These are phyloP conservation scores for Acanthis flammea DNA, from an alignment of 2,797 vertebrate species.

Conservation along the genomic window DNA sequence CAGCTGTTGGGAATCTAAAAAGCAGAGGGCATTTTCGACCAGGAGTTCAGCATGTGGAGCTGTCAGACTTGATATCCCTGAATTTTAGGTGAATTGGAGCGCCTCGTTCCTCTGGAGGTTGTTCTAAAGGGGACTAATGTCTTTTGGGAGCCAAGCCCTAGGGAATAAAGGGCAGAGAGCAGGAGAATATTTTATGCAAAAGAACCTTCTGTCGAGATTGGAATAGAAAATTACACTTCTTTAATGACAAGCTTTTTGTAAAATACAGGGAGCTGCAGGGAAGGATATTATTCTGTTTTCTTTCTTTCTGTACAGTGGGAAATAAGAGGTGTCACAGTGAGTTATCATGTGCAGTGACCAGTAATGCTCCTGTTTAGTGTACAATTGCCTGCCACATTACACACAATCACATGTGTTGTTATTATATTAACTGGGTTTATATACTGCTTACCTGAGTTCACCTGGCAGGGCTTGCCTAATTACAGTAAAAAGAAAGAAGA, in stretches of 20 bases:
- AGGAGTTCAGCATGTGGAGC: neutral
- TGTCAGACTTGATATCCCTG: conserved; percentile 31
- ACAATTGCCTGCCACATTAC: conserved; percentile 45
- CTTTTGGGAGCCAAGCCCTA: conserved; percentile 12
- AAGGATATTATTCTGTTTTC: conserved; percentile 42
- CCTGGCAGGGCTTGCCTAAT: neutral
- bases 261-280: conserved; percentile 54
- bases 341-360: conserved; percentile 65
- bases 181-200: conserved; percentile 62
- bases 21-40: conserved; percentile 16
- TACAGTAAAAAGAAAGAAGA: neutral
- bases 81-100: conserved; percentile 44
- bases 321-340: conserved; percentile 63
- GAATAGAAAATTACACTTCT: conserved; percentile 54
- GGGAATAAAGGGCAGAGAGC: conserved; percentile 41
- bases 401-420: conserved; percentile 24
- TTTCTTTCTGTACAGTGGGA: conserved; percentile 49
- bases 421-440: conserved; percentile 44
- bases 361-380: conserved; percentile 40
- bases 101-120: neutral
- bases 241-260: conserved; percentile 47
- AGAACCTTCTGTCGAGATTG: conserved; percentile 18
- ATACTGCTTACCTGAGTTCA: conserved; percentile 46
- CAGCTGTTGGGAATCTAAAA: neutral
- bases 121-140: conserved; percentile 18